Conservation (phyloP, 2,888 invertebrate genomes). For the Meiosimyza decipiens region DNA sequence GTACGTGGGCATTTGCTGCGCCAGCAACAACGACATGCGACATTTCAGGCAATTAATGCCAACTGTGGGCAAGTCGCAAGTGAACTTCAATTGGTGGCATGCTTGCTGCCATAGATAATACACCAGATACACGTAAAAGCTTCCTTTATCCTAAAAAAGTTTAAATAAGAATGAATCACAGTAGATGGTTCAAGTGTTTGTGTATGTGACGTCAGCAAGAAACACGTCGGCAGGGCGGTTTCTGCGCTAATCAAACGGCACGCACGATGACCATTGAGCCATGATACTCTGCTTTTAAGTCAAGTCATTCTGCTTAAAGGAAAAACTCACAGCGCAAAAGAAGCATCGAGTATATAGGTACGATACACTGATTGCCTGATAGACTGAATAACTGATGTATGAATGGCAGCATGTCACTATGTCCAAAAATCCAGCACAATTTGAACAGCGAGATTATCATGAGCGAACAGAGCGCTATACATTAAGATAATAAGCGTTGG, state of each 20-base stretch:
- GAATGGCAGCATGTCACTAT: no score
- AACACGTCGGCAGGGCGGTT: not conserved
- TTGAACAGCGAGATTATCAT: no score
- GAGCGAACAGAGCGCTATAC: not conserved
- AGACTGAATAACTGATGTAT: no score
- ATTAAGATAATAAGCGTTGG: constrained; percentile 10
- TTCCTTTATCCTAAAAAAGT: not conserved
- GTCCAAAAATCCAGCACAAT: no score
- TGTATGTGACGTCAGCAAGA: not conserved
- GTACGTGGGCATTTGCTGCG: constrained; percentile 38
- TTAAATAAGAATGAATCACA: not conserved
- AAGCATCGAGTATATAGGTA: no score
- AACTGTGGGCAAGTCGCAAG: constrained; percentile 47
- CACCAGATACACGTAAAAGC: not conserved
- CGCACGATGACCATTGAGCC: no score
- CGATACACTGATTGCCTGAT: no score
- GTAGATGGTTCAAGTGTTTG: no score
- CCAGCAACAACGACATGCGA: constrained; percentile 45
- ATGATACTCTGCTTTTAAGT: no score
- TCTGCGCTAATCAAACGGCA: no score
- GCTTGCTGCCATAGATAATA: constrained; percentile 1
- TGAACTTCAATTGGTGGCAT: not conserved
- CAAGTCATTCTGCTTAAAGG: no score
- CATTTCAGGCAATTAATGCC: constrained; percentile 52
- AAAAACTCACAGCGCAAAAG: no score